A percentile compares a stretch with the other conserved stretches of the same genome.
These are phyloP conservation scores for Ylistrum balloti DNA, from an alignment of 1,140 invertebrate species.

Conservation along the genomic window DNA sequence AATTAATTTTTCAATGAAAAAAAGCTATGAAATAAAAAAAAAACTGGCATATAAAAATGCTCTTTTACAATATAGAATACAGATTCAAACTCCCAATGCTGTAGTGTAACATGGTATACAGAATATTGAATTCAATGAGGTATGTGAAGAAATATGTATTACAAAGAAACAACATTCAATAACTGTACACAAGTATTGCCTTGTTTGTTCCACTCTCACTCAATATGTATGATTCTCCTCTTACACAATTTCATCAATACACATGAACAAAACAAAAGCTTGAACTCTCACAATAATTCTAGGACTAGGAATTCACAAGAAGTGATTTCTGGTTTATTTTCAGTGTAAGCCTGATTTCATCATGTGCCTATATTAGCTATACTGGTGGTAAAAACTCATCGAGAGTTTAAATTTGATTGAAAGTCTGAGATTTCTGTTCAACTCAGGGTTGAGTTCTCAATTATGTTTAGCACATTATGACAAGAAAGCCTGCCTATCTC, in stretches of 20 bases:
- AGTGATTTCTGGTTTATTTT: conserved; percentile 4
- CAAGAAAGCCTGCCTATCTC: neutral
- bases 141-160: conserved; percentile 36
- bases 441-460: neutral
- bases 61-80: neutral
- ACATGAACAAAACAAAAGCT: neutral
- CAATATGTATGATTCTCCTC: neutral
- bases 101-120: neutral
- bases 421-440: neutral
- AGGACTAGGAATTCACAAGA: conserved; percentile 19
- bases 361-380: neutral
- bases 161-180: neutral
- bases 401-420: neutral
- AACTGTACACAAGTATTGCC: conserved; percentile 17
- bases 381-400: neutral
- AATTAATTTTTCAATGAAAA: neutral
- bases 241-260: neutral
- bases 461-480: neutral
- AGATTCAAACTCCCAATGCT: conserved; percentile 32
- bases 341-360: conserved; percentile 13
- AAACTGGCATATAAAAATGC: neutral
- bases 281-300: neutral
- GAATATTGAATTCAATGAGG: neutral
- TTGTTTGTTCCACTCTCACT: neutral
- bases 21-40: neutral